These are phyloP conservation scores for Calyptomena viridis DNA, from an alignment of 2,113 vertebrate genomes.

Conservation along the genomic window DNA sequence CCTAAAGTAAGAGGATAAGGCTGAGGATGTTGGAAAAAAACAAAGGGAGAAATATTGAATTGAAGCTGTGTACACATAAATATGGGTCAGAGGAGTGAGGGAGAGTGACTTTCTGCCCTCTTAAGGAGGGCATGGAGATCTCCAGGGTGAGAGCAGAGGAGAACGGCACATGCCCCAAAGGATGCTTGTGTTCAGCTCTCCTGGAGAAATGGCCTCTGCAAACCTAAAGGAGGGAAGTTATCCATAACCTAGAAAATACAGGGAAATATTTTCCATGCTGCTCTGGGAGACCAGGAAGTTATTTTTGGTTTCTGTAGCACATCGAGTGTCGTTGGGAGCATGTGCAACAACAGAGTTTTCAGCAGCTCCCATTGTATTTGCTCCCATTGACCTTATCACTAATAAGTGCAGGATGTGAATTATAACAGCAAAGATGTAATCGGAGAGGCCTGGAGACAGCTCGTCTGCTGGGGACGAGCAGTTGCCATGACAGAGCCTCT, in stretches of 20 bases:
- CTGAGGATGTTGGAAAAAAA: background rate
- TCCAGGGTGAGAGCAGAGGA: background rate
- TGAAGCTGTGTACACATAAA: background rate
- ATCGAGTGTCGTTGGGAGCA: background rate
- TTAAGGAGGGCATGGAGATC: background rate
- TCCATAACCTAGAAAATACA: conserved; percentile 49
- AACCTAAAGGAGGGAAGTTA: conserved; percentile 44
- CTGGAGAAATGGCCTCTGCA: background rate
- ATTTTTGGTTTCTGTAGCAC: conserved; percentile 63
- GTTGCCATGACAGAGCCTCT: conserved; percentile 40
- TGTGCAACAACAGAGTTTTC: conserved; percentile 49
- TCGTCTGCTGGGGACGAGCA: conserved; percentile 31
- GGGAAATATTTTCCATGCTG: conserved; percentile 41
- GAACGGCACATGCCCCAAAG: background rate
- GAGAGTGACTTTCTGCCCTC: background rate
- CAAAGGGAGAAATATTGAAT: background rate
- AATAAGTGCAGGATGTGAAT: conserved; percentile 61
- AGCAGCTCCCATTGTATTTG: conserved; percentile 58
- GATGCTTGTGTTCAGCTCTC: background rate
- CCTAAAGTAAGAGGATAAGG: background rate
- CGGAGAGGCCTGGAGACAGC: conserved; percentile 56
- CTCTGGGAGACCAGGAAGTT: conserved; percentile 56
- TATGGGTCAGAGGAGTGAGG: background rate
- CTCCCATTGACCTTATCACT: conserved; percentile 44
- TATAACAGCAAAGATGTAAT: conserved; percentile 52